Conservation (phyloP, 2,888 invertebrate genomes). For the Ctena decussata region DNA sequence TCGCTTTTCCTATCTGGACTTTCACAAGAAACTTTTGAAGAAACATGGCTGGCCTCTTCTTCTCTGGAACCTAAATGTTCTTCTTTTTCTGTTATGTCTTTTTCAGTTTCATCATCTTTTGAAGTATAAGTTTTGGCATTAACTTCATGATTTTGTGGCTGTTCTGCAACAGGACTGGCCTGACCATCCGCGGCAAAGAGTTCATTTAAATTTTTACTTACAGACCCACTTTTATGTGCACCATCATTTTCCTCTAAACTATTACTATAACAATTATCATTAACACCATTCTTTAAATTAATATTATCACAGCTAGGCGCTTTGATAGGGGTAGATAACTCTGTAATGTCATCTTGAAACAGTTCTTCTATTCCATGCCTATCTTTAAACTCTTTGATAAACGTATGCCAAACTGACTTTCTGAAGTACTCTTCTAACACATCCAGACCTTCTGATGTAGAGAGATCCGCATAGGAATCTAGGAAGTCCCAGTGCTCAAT, state of each 20-base stretch:
- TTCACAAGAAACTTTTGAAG: neutral
- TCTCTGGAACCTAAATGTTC: neutral
- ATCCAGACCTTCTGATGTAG: conserved; percentile 91
- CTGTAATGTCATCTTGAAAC: neutral
- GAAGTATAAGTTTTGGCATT: too few relatives aligned
- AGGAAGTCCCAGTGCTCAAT: conserved; percentile 98
- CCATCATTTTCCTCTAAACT: neutral
- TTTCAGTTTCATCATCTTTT: neutral
- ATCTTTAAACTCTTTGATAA: conserved; percentile 51
- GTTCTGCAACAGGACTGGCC: too few relatives aligned
- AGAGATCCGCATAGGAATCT: conserved; percentile 93
- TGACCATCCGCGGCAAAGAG: too few relatives aligned
- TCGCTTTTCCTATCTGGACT: neutral
- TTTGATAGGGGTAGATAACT: conserved; percentile 21
- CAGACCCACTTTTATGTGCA: neutral
- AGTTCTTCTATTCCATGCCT: conserved; percentile 33
- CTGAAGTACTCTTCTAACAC: conserved; percentile 92
- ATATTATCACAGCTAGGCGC: neutral
- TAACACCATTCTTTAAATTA: neutral
- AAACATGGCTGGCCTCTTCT: too few relatives aligned
- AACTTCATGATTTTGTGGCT: too few relatives aligned
- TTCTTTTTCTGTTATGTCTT: neutral
- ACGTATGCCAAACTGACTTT: conserved; percentile 68
- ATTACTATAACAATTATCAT: neutral
- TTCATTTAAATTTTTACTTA: neutral